Base-by-base conservation (phyloP, 2,113 vertebrate species). In the Amia ocellicauda region DNA sequence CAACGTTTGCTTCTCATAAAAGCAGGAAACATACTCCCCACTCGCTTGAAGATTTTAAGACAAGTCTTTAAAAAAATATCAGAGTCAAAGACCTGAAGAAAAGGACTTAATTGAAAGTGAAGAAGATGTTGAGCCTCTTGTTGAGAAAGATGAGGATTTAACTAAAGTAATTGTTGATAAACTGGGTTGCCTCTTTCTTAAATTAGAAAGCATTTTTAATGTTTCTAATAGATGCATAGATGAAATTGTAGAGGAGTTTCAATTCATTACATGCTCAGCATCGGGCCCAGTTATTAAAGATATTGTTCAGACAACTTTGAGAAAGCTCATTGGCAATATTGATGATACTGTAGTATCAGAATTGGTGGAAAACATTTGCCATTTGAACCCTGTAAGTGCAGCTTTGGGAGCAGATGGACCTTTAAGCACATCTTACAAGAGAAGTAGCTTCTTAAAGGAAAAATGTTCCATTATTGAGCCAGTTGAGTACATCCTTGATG, bases 1-100 rank as follows among this genome's bases (percentile, higher is more conserved):
- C 55, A 67, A 75, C 72, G 17, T 75, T 77, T 70, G 57, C 59
- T 3, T 74, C 71, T 58, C 67, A 72, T 69, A 67, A 74, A 63
- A 76, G 69, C 65, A 73, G n/a, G n/a, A n/a, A n/a, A n/a, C n/a
- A n/a, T n/a, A n/a, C n/a, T n/a, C n/a, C n/a, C n/a, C n/a, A n/a
- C 55, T 69, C 43, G 20, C 2, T 60, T 61, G 45, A 79, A 47
- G 56, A 78, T 74, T 77, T 72, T 65, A 67, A 75, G 55, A 1
- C 41, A 7, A 62, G 41, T 26, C 41, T 72, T 36, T 72, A 20
- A 64, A 75, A 49, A 13, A 58, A 63, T 26, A 51, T 42, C 60
- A 58, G 58, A 16, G 3, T 56, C 56, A 58, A 47, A 17, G 19
- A 60, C 54, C 40, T 59, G 47, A 52, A 64, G 47, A 69, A 64